Base-by-base conservation (phyloP, 2,797 vertebrate genomes). In the Prunella strophiata region DNA sequence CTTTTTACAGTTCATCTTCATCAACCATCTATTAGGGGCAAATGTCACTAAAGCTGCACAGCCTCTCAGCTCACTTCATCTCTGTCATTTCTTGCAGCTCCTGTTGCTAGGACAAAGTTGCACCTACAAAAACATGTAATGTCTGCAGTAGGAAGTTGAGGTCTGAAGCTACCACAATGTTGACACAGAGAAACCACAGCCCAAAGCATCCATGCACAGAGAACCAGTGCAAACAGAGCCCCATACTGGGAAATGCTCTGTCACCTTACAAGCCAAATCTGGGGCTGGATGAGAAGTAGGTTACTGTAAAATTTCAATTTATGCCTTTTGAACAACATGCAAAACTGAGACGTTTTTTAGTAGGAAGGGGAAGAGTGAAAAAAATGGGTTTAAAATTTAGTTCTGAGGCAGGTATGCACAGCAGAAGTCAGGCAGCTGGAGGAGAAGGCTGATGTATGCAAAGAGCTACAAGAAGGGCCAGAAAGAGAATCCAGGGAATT, bases 71-170 rank as follows among this genome's bases (percentile, higher is more conserved):
- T 83, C 8, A 1, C 52, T 54, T 70, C 36, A 23, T 18, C 84
- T 83, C 66, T 81, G 12, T 51, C 59, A 32, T 43, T 79, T 89
- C 67, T 76, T 71, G 27, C 42, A 65, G 51, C 30, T 30, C n/a
- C 74, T 23, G 72, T 72, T 85, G 76, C 88, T 83, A 88, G 72
- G 32, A 78, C 51, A 71, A 94, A 91, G 36, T 2, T 87, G 59
- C 65, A 82, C 57, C 75, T 71, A 87, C 63, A 89, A 67, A 91
- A 95, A 67, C 50, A 91, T 47, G 13, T 23, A 3, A n/a, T 45
- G 43, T 63, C 38, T 92, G 86, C 74, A 83, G 82, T 54, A 94
- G 91, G 93, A 96, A 92, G 78, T 4, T 92, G 93, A 95, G 88
- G 89, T 92, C 84, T 83, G 29, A 13, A 29, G 27, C 36, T 48